Evolutionary conservation across 2,888 invertebrate species (phyloP), one percentile per base, ranked within the genome.

Genomic region (Agrochola litura): DNA sequence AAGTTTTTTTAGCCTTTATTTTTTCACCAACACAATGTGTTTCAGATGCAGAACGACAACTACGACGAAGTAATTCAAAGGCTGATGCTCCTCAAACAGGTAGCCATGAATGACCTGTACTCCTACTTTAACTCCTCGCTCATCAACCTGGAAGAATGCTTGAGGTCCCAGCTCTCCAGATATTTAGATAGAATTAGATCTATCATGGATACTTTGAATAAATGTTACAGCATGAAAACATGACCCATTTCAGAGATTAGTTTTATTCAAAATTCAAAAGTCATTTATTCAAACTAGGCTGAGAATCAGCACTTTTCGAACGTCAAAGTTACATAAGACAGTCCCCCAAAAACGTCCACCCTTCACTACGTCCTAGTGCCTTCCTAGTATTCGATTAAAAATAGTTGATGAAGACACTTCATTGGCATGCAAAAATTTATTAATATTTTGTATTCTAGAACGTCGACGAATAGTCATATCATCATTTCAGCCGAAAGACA

Each of bases 1-100:
- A n/a, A n/a, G n/a, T n/a, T n/a, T 37, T 37, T 43, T 43, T 12
- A 12, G 43, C 43, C 12, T 43, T 43, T 43, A 43, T 49, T 46
- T 46, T 46, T 6, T 14, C n/a, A 9, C 64, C 8, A 25, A 25
- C 3, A 9, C 19, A 46, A n/a, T 54, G 3, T 54, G 22, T 92
- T 92, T n/a, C 88, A 95, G 95, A 92, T 95, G 88, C 92, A 93
- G 83, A 91, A 83, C 66, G 95, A 95, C 54, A 91, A 89, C 69
- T 95, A 93, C 77, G 90, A 91, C 66, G 73, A 89, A 67, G 90
- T 92, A 0, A 89, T 95, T 19, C 90, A 92, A 69, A 89, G 95
- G n/a, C 82, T 95, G 2, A 87, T 93, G 14, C 70, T 83, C 0
- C 79, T 95, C 2, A 94, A 95, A 72, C 69, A 91, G 5, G 83